A percentile compares a stretch with the other conserved stretches of the same genome.
phyloP scores from a whole-genome alignment of 2,113 vertebrate species.

The Neotoma lepida region DNA sequence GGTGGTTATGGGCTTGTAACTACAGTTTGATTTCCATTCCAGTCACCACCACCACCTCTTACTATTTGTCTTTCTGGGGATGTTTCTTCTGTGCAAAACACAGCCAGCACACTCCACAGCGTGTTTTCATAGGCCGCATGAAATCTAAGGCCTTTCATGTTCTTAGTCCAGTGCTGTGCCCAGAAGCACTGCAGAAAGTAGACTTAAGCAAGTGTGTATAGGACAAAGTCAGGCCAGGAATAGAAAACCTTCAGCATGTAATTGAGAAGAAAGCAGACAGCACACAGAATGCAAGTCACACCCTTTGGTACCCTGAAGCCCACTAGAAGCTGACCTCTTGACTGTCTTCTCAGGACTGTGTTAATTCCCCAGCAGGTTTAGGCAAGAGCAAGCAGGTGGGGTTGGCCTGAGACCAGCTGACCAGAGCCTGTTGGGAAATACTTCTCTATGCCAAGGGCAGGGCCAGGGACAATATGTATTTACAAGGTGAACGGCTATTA shows the following conservation, averaged over 20 bases:
- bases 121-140: neutral
- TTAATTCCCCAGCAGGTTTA: conserved; percentile 33
- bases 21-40: neutral
- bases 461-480: neutral
- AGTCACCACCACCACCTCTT: neutral
- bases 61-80: neutral
- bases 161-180: neutral
- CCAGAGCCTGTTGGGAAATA: neutral
- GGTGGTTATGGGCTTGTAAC: neutral
- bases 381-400: neutral
- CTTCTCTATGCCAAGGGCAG: neutral
- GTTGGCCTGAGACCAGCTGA: neutral
- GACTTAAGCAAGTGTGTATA: no score
- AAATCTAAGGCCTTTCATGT: neutral
- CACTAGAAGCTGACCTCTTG: neutral
- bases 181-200: neutral
- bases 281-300: neutral
- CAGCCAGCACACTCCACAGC: neutral
- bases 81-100: neutral
- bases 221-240: neutral
- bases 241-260: neutral
- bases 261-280: neutral
- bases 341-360: neutral
- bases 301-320: neutral
- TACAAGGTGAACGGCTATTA: conserved; percentile 24